Percentiles rank a stretch among this genome's conserved stretches.
These are phyloP conservation scores for Chloroclystis v-ata DNA, from an alignment of 2,888 invertebrate genomes.

Conservation along the genomic window DNA sequence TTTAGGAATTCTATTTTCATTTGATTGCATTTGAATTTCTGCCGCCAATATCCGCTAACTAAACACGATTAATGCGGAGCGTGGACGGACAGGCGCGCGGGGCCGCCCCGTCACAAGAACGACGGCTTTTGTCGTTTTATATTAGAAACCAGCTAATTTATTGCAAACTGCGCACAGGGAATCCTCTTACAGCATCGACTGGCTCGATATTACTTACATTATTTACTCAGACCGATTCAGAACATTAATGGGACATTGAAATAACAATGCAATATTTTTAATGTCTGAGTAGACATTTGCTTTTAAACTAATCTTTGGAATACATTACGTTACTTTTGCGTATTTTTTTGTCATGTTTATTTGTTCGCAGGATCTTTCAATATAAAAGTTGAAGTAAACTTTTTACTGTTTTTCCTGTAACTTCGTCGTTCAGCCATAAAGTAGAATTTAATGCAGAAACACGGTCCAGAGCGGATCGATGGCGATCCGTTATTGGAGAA, in stretches of 20 bases:
- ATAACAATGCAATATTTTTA: conserved; percentile 14
- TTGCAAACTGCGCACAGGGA: conserved; percentile 71
- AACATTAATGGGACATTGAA: conserved; percentile 18
- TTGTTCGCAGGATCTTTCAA: neutral
- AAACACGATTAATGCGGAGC: conserved; percentile 78
- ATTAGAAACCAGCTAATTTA: conserved; percentile 76
- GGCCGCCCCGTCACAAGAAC: conserved; percentile 44
- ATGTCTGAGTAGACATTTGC: neutral
- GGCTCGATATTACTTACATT: conserved; percentile 40
- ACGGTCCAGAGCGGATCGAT: conserved; percentile 65
- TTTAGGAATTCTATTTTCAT: conserved; percentile 77
- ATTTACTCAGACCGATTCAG: conserved; percentile 36
- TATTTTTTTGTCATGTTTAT: no score
- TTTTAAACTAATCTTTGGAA: no score
- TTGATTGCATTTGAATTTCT: conserved; percentile 79
- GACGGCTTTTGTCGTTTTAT: conserved; percentile 75
- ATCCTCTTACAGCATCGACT: conserved; percentile 52
- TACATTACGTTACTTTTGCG: no score
- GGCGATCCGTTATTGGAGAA: conserved; percentile 77
- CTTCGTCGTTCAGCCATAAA: conserved; percentile 13
- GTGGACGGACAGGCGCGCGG: conserved; percentile 67
- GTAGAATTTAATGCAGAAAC: conserved; percentile 56
- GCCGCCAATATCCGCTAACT: conserved; percentile 78
- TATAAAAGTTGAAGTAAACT: neutral
- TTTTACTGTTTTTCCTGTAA: neutral